phyloP scores from a whole-genome alignment of 2,888 invertebrate species.

The Chymomyza amoena region DNA sequence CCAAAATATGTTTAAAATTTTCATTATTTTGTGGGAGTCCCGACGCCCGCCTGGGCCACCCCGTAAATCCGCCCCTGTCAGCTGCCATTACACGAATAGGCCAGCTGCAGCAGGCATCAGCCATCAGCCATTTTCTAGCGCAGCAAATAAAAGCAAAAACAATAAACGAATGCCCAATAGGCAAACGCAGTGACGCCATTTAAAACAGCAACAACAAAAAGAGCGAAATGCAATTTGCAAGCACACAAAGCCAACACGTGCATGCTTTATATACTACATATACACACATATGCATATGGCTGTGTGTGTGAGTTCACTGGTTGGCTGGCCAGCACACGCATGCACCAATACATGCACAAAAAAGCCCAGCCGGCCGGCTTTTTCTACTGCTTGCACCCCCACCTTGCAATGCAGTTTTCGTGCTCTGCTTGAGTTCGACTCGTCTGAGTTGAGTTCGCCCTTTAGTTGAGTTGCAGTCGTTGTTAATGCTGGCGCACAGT shows the following conservation, averaged over 20 bases:
- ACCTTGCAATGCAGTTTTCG: not conserved
- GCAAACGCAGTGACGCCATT: slow-evolving; percentile 36
- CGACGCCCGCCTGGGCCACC: too few relatives aligned
- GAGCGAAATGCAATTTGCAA: slow-evolving; percentile 32
- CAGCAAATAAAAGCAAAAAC: slow-evolving; percentile 20
- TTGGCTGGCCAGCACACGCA: not conserved
- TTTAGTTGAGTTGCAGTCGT: not conserved
- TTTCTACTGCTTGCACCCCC: not conserved
- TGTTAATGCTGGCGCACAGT: too few relatives aligned
- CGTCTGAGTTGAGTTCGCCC: not conserved
- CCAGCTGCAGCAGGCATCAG: slow-evolving; percentile 16
- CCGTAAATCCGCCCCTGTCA: slow-evolving; percentile 9
- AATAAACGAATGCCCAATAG: slow-evolving; percentile 36
- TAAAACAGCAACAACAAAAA: slow-evolving; percentile 8
- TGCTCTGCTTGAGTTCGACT: not conserved
- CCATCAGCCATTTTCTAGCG: slow-evolving; percentile 43
- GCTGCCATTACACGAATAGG: slow-evolving; percentile 17
- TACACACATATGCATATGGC: not conserved
- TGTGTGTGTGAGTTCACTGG: not conserved
- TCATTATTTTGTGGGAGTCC: too few relatives aligned
- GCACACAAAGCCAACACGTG: slow-evolving; percentile 10
- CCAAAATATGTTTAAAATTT: too few relatives aligned
- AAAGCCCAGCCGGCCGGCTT: slow-evolving; percentile 24
- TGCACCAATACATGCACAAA: slow-evolving; percentile 11
- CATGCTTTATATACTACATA: slow-evolving; percentile 5